Base-by-base conservation (phyloP, 2,797 vertebrate species). In the Arctocebus calabarensis region DNA sequence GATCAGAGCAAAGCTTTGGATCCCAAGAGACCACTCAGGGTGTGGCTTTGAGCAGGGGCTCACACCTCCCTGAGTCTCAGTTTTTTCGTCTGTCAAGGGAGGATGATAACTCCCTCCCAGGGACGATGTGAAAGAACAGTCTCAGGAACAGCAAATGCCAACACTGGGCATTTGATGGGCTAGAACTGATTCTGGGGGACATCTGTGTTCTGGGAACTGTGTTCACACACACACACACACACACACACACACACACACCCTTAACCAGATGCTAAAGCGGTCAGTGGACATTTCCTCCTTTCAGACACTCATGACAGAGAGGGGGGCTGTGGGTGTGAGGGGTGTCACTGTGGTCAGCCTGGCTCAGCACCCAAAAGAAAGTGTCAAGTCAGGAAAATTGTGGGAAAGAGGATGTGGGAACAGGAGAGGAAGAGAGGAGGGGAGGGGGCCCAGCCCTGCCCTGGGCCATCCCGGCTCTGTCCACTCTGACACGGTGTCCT, bases 391-490 rank as follows among this genome's bases (percentile, higher is more conserved):
- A 97, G 96, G 94, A 19, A 45, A 92, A 88, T 68, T 19, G 32
- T 23, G 59, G 77, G 84, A 97, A 97, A 97, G 95, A 91, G 97
- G 97, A 97, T 97, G 96, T 96, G 84, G 90, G 82, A 32, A 0
- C 5, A 7, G 9, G 55, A 57, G 73, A 9, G 89, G 45, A 45
- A 22, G 6, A 8, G 45, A 37, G 14, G 48, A 11, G 17, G 48
- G 37, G 43, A 66, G 79, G 64, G 37, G 71, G 77, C 52, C 59
- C 40, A 43, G 89, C n/a, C 55, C 71, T 1, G 9, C 66, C 66
- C 91, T 0, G 25, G 74, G 87, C 73, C 27, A 37, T 70, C 89
- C 89, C 32, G 11, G n/a, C 64, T 66, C 77, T 4, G 57, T 59
- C 87, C 32, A 3, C 64, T 75, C 68, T 12, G 48, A 84, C 74